Evolutionary conservation across 1,140 invertebrate species (phyloP), one percentile per base, ranked within the genome.

Genomic region (Cydia splendana): DNA sequence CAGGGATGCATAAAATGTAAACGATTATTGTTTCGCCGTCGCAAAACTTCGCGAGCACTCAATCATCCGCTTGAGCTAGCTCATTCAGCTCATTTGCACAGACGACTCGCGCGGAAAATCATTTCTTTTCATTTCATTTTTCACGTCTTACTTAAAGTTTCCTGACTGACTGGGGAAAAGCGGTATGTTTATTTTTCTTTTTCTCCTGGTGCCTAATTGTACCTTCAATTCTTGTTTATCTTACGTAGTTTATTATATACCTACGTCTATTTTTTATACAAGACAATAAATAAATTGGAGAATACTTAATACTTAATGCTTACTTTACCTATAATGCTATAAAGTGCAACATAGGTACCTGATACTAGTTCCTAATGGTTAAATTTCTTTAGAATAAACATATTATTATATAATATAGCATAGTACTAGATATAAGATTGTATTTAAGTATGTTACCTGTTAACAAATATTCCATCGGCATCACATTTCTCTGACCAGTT

Each of bases 61-160:
- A 94, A 94, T 94, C 93, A 94, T 90, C 87, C 92, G 93, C 90
- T 81, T 93, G 90, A 92, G 87, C 87, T 86, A 81, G 78, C 86
- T 87, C 87, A 90, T 92, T 93, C 93, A 93, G 91, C 89, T 93
- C 93, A 94, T 94, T 94, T 94, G 92, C 93, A 92, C 92, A 93
- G 87, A 80, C 87, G 87, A 91, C 85, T 93, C 92, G 87, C 86
- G 93, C 90, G 92, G 88, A 93, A 94, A 94, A 94, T 94, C 93
- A 94, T 94, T 94, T 94, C 93, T 94, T 93, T 93, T 92, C 89
- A 91, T 91, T 91, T 89, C 89, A 92, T 91, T 91, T 91, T 91
- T 92, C 90, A 90, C 87, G 86, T 91, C 91, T 93, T 93, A 91
- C 83, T 91, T 91, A 91, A 91, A 90, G 87, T 92, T 93, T 88